Conservation (phyloP, 2,888 invertebrate genomes). For the Eristalis intricaria region DNA sequence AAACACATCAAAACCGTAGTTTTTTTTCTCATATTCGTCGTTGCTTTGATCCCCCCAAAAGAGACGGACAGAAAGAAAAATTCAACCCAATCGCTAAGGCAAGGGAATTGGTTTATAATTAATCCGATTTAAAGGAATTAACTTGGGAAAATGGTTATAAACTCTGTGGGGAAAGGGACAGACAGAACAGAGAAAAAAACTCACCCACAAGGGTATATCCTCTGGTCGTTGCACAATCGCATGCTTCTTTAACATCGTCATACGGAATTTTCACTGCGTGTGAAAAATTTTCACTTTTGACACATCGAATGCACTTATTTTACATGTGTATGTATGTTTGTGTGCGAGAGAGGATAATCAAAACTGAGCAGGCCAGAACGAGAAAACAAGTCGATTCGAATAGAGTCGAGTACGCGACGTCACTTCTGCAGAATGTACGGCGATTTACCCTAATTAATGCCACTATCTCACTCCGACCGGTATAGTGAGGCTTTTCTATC, state of each 20-base stretch:
- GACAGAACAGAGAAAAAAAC: neutral
- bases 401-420: slow-evolving; percentile 28
- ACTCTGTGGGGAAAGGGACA: neutral
- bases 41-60: slow-evolving; percentile 2
- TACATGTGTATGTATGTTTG: slow-evolving; percentile 6
- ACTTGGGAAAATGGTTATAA: neutral
- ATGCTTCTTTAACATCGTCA: slow-evolving; percentile 13
- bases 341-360: slow-evolving; percentile 13
- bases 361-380: neutral
- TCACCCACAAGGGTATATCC: slow-evolving; percentile 38
- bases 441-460: slow-evolving; percentile 60
- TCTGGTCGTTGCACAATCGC: slow-evolving; percentile 41
- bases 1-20: slow-evolving; percentile 50
- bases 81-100: neutral
- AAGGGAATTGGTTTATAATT: slow-evolving; percentile 18
- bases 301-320: slow-evolving; percentile 65
- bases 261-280: slow-evolving; percentile 65
- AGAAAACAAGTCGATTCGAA: neutral
- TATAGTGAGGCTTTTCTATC: slow-evolving; percentile 60
- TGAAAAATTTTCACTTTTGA: slow-evolving; percentile 70
- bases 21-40: slow-evolving; percentile 14
- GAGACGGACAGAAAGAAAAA: slow-evolving; percentile 3
- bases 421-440: slow-evolving; percentile 51
- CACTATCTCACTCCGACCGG: slow-evolving; percentile 56
- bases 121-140: slow-evolving; percentile 34